Evolutionary conservation across 2,888 invertebrate species (phyloP).

Genomic region (Poecilus cupreus): DNA sequence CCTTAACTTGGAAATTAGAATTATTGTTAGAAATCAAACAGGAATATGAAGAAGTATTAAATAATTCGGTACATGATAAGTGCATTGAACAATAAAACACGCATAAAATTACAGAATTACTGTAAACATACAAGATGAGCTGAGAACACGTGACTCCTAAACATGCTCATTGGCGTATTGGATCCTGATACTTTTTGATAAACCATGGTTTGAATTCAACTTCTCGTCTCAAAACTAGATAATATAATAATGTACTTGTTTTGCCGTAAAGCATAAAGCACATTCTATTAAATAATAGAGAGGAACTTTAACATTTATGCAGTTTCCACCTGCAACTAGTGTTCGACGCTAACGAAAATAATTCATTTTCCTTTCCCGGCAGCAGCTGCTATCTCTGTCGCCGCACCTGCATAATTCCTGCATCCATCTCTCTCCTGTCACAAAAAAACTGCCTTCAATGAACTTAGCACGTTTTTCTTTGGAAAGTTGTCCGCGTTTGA

Average conservation of each 20-base stretch:
- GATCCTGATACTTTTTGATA: no score
- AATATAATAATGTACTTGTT: neutral
- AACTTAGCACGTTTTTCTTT: constrained; percentile 30
- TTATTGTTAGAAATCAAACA: no score
- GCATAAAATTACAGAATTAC: no score
- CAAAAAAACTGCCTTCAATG: constrained; percentile 18
- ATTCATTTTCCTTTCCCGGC: constrained; percentile 6
- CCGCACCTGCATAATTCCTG: constrained; percentile 8
- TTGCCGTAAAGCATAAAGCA: neutral
- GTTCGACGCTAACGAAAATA: constrained; percentile 2
- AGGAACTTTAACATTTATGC: neutral
- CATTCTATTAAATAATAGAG: neutral
- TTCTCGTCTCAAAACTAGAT: neutral
- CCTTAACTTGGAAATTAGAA: no score
- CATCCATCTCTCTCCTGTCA: neutral
- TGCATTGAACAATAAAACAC: no score
- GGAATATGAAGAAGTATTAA: no score
- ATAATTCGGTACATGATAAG: no score
- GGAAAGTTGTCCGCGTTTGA: constrained; percentile 24
- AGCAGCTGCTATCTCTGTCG: neutral
- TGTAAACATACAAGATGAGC: no score
- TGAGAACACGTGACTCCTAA: no score
- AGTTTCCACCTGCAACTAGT: constrained; percentile 11
- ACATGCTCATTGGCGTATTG: no score
- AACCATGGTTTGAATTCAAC: neutral